phyloP scores from a whole-genome alignment of 2,888 invertebrate genomes.

The Dromius quadrimaculatus region DNA sequence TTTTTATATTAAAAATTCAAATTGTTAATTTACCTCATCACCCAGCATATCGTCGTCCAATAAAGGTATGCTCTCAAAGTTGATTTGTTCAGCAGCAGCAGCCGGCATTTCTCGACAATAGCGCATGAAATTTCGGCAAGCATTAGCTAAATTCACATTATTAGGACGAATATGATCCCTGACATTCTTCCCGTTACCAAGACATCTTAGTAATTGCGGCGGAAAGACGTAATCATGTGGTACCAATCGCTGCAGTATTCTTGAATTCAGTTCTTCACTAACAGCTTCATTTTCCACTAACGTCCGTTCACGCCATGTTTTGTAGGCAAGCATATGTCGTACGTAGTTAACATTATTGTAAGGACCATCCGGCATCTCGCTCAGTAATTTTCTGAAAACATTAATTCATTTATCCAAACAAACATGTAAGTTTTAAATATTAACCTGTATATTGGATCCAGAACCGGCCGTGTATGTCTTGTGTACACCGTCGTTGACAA shows the following conservation, averaged over 20 bases:
- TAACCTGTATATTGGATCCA: slow-evolving; percentile 45
- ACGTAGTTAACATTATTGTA: slow-evolving; percentile 39
- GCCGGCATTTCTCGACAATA: slow-evolving; percentile 32
- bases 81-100: slow-evolving; percentile 9
- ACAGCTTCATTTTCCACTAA: slow-evolving; percentile 10
- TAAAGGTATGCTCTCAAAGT: slow-evolving; percentile 35
- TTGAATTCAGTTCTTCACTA: background rate
- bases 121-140: slow-evolving; percentile 30
- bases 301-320: slow-evolving; percentile 41
- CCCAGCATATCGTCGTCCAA: slow-evolving; percentile 38
- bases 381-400: slow-evolving; percentile 47
- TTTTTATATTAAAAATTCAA: background rate
- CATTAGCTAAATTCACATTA: slow-evolving; percentile 33
- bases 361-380: slow-evolving; percentile 35
- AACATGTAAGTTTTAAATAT: background rate
- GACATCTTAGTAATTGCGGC: slow-evolving; percentile 2
- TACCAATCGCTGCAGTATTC: slow-evolving; percentile 8
- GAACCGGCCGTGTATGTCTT: slow-evolving; percentile 21
- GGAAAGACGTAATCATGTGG: slow-evolving; percentile 31
- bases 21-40: slow-evolving; percentile 30
- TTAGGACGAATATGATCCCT: slow-evolving; percentile 22
- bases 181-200: slow-evolving; percentile 24
- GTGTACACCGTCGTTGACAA: slow-evolving; percentile 28
- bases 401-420: background rate
- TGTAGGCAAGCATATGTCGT: slow-evolving; percentile 41